Conservation (phyloP, 2,797 vertebrate genomes). For the Antrozous pallidus region DNA sequence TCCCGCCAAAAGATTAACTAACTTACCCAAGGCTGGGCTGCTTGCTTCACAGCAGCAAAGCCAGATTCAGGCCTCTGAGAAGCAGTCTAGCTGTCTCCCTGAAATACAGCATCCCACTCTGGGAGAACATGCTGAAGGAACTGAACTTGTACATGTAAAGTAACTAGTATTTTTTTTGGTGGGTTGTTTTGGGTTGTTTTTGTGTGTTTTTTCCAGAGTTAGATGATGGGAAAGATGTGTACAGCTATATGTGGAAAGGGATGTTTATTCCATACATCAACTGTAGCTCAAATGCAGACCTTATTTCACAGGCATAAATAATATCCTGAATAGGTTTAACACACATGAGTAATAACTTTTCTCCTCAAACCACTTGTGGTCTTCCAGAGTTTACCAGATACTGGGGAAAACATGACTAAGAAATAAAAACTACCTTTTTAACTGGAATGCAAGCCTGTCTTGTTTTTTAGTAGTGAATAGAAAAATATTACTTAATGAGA, state of each 20-base stretch:
- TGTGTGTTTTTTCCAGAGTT: not conserved
- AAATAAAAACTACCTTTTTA: conserved; percentile 52
- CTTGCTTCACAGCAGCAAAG: conserved; percentile 1
- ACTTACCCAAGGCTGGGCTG: not conserved
- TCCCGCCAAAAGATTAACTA: not conserved
- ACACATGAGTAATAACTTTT: conserved; percentile 22
- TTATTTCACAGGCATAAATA: conserved; percentile 35
- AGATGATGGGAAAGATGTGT: not conserved
- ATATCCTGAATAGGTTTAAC: conserved; percentile 46
- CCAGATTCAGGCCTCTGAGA: not conserved
- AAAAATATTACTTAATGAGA: conserved; percentile 44
- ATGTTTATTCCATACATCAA: conserved; percentile 12
- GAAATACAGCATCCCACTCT: not conserved
- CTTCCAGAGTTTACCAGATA: conserved; percentile 43
- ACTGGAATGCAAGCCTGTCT: not conserved
- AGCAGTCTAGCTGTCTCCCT: not conserved
- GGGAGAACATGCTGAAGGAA: conserved; percentile 5
- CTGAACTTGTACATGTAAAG: not conserved
- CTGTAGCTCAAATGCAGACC: conserved; percentile 16
- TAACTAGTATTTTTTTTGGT: not conserved
- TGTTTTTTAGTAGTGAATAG: not conserved
- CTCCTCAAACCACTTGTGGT: conserved; percentile 31
- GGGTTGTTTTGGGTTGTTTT: too few species aligned
- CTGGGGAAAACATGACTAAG: conserved; percentile 2
- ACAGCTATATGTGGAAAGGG: not conserved